A percentile compares a stretch with the other conserved stretches of the same genome.
Conservation (phyloP, 2,797 vertebrate species). For the Cuculus canorus region DNA sequence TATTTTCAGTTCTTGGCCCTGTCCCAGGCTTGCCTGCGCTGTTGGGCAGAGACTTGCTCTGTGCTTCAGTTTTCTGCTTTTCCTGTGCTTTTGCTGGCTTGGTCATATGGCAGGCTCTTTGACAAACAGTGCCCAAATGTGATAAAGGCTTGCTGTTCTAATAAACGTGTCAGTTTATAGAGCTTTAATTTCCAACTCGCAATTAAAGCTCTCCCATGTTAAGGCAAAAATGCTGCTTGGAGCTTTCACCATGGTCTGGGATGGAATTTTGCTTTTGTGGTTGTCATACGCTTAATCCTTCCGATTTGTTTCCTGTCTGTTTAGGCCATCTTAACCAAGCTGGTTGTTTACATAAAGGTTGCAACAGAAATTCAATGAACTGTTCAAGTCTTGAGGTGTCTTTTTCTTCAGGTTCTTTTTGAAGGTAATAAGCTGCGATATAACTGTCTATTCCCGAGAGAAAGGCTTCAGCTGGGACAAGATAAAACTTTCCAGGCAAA, state of each 20-base stretch:
- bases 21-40: not conserved
- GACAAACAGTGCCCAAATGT: not conserved
- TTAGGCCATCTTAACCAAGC: conserved; percentile 21
- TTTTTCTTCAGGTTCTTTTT: conserved; percentile 2
- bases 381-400: not conserved
- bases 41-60: not conserved
- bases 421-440: not conserved
- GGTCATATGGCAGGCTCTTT: not conserved
- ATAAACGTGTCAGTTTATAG: not conserved
- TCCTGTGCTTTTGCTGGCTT: not conserved
- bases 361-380: not conserved
- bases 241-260: not conserved
- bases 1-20: not conserved
- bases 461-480: not conserved
- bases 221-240: not conserved
- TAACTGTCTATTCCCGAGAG: not conserved
- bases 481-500: not conserved
- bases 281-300: conserved; percentile 11
- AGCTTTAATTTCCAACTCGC: conserved; percentile 36
- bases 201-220: conserved; percentile 13
- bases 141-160: conserved; percentile 13
- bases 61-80: not conserved
- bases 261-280: not conserved
- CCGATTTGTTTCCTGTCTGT: conserved; percentile 14
- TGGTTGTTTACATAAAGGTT: not conserved